A percentile compares a stretch with the other conserved stretches of the same genome.
Evolutionary conservation across 2,113 vertebrate species (phyloP).

Genomic region (Phylloscopus whistleri): DNA sequence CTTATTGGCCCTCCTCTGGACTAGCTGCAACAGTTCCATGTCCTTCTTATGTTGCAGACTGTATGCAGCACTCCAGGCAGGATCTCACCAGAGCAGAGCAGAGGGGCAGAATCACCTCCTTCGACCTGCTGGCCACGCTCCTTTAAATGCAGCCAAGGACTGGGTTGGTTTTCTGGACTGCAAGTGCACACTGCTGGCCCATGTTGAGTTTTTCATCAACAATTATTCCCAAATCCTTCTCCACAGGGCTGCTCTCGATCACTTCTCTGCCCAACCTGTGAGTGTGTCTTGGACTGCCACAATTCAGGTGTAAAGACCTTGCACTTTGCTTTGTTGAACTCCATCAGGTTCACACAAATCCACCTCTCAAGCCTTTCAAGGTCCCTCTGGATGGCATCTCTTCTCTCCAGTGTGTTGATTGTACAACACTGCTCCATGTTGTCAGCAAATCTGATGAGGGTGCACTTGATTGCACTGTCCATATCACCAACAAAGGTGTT

Average conservation of each 20-base stretch:
- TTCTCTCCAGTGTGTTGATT: neutral
- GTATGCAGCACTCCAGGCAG: neutral
- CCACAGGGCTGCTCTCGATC: neutral
- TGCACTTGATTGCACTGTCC: neutral
- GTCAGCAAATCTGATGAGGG: neutral
- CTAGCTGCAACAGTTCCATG: neutral
- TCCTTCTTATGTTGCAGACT: neutral
- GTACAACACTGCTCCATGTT: neutral
- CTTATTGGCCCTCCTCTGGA: neutral
- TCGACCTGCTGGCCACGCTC: accelerated
- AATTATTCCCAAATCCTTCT: neutral
- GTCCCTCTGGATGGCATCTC: neutral
- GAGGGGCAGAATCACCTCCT: neutral
- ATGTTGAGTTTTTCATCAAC: neutral
- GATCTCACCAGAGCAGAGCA: neutral
- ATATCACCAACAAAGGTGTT: neutral
- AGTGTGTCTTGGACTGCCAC: neutral
- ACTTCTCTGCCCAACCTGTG: neutral
- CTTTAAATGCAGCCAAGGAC: neutral
- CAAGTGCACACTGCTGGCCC: neutral
- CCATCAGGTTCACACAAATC: neutral
- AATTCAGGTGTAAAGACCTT: neutral
- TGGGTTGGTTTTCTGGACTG: neutral
- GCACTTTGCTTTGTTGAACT: neutral
- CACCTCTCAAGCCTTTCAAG: neutral